Conservation (phyloP, 2,797 vertebrate genomes). For the Xenentodon cancila region DNA sequence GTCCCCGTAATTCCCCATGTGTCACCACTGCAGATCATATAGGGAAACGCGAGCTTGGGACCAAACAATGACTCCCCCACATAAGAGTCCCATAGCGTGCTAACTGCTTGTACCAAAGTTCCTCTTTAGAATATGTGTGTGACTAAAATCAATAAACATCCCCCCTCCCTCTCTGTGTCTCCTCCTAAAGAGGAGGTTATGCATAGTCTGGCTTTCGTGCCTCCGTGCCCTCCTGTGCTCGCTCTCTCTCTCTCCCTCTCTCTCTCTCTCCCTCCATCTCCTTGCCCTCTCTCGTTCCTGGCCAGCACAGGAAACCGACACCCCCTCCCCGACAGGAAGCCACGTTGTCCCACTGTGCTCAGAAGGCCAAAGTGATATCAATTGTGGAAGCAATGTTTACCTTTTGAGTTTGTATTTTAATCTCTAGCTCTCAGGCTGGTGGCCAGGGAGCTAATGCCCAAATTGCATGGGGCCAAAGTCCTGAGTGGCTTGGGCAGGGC, state of each 20-base stretch:
- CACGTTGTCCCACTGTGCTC: slow-evolving; percentile 74
- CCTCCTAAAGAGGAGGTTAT: slow-evolving; percentile 74
- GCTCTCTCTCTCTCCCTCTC: slow-evolving; percentile 42
- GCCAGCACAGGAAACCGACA: slow-evolving; percentile 75
- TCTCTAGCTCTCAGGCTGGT: slow-evolving; percentile 67
- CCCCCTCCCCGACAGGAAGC: slow-evolving; percentile 79
- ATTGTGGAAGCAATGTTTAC: slow-evolving; percentile 84
- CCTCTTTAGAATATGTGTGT: slow-evolving; percentile 83
- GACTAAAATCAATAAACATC: slow-evolving; percentile 89
- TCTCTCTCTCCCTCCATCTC: slow-evolving; percentile 34
- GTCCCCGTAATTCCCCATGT: slow-evolving; percentile 14
- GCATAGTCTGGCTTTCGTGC: slow-evolving; percentile 77
- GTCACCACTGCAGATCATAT: slow-evolving; percentile 17
- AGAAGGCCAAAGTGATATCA: slow-evolving; percentile 76
- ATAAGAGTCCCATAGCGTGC: slow-evolving; percentile 84
- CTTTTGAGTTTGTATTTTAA: slow-evolving; percentile 78
- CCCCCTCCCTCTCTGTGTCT: slow-evolving; percentile 64
- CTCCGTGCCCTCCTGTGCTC: slow-evolving; percentile 59
- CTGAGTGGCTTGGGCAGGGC: slow-evolving; percentile 73
- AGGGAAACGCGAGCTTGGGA: slow-evolving; percentile 35
- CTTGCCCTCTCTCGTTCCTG: slow-evolving; percentile 58
- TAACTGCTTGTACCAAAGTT: slow-evolving; percentile 81
- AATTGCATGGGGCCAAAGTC: slow-evolving; percentile 69
- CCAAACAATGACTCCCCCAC: slow-evolving; percentile 28
- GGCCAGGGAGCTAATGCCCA: slow-evolving; percentile 76